A percentile compares a stretch with the other conserved stretches of the same genome.
phyloP scores from a whole-genome alignment of 2,888 invertebrate genomes.

The Chrysina gloriosa region DNA sequence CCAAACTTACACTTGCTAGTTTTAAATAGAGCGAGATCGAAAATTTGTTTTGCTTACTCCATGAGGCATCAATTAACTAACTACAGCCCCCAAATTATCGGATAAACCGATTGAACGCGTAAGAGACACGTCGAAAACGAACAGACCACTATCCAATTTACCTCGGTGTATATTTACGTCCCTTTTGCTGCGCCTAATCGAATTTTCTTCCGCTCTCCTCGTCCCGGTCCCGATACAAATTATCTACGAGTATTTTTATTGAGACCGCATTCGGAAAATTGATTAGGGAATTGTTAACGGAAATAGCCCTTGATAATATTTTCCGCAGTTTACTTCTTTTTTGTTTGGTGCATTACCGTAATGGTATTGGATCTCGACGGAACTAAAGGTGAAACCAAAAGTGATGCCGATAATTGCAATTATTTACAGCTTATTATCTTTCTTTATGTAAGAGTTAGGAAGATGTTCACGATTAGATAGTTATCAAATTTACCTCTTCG shows the following conservation, averaged over 20 bases:
- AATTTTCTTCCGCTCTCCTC: background rate
- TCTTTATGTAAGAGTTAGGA: background rate
- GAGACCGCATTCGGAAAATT: conserved; percentile 30
- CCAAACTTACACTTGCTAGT: too few relatives aligned
- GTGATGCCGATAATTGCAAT: background rate
- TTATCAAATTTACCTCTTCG: too few relatives aligned
- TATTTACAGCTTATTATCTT: background rate
- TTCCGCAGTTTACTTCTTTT: background rate
- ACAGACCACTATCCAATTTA: conserved; percentile 16
- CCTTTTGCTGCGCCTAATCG: conserved; percentile 8
- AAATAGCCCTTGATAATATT: conserved; percentile 4
- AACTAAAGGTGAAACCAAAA: background rate
- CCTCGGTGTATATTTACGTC: conserved; percentile 29
- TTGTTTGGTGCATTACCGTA: background rate
- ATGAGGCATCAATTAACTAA: conserved; percentile 10
- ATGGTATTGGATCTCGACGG: background rate
- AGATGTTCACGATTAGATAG: background rate
- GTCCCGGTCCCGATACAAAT: conserved; percentile 13
- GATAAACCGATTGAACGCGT: background rate
- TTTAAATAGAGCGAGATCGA: too few relatives aligned
- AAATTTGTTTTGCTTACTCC: background rate
- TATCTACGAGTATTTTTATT: conserved; percentile 19
- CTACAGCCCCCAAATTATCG: conserved; percentile 1
- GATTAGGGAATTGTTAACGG: conserved; percentile 31
- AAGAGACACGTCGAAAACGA: conserved; percentile 3